Evolutionary conservation across 2,797 vertebrate species (phyloP), one percentile per base, ranked within the genome.

Genomic region (Poecile montanus): DNA sequence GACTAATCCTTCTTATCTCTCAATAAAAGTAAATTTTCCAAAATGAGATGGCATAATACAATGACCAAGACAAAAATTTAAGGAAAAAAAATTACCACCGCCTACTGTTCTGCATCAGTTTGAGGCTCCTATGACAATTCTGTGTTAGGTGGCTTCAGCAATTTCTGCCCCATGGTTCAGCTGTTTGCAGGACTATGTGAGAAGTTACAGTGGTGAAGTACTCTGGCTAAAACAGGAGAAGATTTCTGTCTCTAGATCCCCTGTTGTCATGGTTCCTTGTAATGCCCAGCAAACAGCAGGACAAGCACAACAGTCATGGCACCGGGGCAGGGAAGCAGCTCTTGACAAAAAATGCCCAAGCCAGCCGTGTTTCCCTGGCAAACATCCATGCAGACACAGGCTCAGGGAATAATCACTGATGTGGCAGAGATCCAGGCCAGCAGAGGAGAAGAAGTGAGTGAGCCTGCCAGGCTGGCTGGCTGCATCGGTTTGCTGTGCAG

Each of bases 251-350:
- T 60, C 50, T 47, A n/a, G 7, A 45, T 48, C 6, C 0, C n/a
- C 34, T 65, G 21, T 51, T 11, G 4, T 48, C 16, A 16, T 45
- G 9, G 13, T 30, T 88, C 40, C 21, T 57, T 45, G 30, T 22
- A 76, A 62, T 32, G 30, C 12, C 9, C 27, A 63, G 34, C 18
- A 51, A 83, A 48, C 11, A 58, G 45, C 1, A 0, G 45, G 58
- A 45, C 19, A 72, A n/a, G 7, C 38, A 29, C 14, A 66, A 34
- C 16, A 34, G 13, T 13, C n/a, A 42, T 3, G 12, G 34, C 57
- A 73, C 0, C 0, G 32, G 15, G 73, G 6, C 40, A 50, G 42
- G 50, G 30, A 42, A 57, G 7, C 5, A 29, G 27, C 14, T 54
- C 68, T 50, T n/a, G 13, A 32, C 27, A 42, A 40, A 81, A 78